Evolutionary conservation across 1,140 invertebrate species (phyloP), one percentile per base, ranked within the genome.

Genomic region (Drosophila albomicans): DNA sequence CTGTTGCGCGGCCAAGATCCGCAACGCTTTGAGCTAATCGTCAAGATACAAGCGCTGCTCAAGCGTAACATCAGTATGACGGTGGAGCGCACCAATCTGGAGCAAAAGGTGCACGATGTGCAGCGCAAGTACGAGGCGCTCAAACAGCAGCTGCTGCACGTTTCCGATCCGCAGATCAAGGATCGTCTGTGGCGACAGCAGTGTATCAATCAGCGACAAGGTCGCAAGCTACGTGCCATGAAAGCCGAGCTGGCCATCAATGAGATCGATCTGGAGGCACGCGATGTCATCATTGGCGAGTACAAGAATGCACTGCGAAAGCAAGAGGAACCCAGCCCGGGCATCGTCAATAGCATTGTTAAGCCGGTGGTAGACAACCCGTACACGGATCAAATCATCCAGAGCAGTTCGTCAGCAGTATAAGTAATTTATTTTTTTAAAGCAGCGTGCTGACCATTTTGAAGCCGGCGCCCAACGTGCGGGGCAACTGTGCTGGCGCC

Each of bases 1-100:
- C 94, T 96, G 88, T 93, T 97, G 2, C 92, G 95, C 93, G 96
- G 95, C 20, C 95, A 94, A 10, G 96, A 97, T 93, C 96, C 96
- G 1, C 93, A 93, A 30, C 94, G 94, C 3, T 95, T 94, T 46
- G 95, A 96, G 61, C 92, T 96, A 49, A 92, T 96, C 4, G 93
- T 94, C 71, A 96, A 96, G 91, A 94, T 96, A 2, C 95, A 95
- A 46, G 93, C 95, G 11, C 93, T 97, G 3, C 96, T 97, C 28
- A 88, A 76, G 46, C 73, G 74, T 1, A 87, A 87, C 32, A 63
- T 88, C 6, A 43, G 51, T 1, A 73, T 80, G 3, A 49, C 54
- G 11, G 43, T 80, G 13, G 38, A 78, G 28, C 69, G 59, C 1
- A 20, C 15, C 6, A 78, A 70, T 11, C 28, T 72, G 30, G 49